A percentile compares a stretch with the other conserved stretches of the same genome.
Evolutionary conservation across 2,888 invertebrate species (phyloP).

Genomic region (Cyclophora punctaria): DNA sequence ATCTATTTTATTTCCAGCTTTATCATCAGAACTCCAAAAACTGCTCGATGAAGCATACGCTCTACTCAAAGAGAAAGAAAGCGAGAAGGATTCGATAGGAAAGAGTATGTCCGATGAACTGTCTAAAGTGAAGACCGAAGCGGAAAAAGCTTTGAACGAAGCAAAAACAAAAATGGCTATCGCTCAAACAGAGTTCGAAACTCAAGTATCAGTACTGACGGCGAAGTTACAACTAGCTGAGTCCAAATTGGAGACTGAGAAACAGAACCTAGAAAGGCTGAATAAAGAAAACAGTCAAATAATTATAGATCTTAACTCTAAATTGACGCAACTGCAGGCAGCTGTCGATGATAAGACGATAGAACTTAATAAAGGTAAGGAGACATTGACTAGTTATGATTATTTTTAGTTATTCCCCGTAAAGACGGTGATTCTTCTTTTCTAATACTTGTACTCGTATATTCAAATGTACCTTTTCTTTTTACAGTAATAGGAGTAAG

Average conservation of each 20-base stretch:
- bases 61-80: constrained; percentile 67
- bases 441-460: too few relatives aligned
- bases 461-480: too few relatives aligned
- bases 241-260: constrained; percentile 63
- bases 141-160: constrained; percentile 67
- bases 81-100: constrained; percentile 65
- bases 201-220: constrained; percentile 71
- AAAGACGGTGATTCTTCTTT: too few relatives aligned
- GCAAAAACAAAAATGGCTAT: constrained; percentile 80
- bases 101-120: constrained; percentile 70
- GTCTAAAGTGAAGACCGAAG: constrained; percentile 59
- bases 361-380: constrained; percentile 68
- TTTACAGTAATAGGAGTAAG: constrained; percentile 52
- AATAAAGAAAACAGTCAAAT: constrained; percentile 66
- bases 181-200: constrained; percentile 76
- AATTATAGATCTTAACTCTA: constrained; percentile 63
- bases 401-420: too few relatives aligned
- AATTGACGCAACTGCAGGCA: constrained; percentile 63
- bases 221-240: constrained; percentile 71
- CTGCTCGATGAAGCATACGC: constrained; percentile 69
- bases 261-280: constrained; percentile 61
- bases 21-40: constrained; percentile 68
- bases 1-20: constrained; percentile 33
- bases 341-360: constrained; percentile 67
- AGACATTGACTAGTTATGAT: too few relatives aligned